Evolutionary conservation across 2,888 invertebrate genomes (phyloP).

Genomic region (Salpingus planirostris): DNA sequence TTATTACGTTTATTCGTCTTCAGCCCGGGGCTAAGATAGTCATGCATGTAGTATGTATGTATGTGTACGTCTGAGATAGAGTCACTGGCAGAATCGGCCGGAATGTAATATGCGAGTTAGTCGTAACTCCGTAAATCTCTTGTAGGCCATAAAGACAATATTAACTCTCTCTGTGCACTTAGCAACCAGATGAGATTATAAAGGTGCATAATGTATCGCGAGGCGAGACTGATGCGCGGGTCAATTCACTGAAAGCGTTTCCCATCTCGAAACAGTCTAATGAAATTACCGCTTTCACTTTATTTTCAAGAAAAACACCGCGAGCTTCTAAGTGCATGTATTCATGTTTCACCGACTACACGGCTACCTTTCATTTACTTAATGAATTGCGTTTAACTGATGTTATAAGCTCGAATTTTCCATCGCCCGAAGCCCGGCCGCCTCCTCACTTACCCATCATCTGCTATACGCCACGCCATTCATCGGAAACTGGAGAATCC

Average conservation of each 20-base stretch:
- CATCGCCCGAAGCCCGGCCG: slow-evolving; percentile 11
- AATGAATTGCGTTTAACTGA: slow-evolving; percentile 27
- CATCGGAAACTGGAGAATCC: slow-evolving; percentile 5
- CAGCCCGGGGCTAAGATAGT: slow-evolving; percentile 17
- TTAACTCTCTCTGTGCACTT: slow-evolving; percentile 31
- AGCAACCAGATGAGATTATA: slow-evolving; percentile 29
- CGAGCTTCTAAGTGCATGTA: slow-evolving; percentile 27
- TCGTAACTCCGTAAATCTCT: slow-evolving; percentile 37
- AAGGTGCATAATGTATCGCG: slow-evolving; percentile 28
- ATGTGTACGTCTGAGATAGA: slow-evolving; percentile 16
- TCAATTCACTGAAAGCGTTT: slow-evolving; percentile 23
- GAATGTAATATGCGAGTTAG: slow-evolving; percentile 39
- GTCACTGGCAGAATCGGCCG: slow-evolving; percentile 24
- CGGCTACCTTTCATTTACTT: slow-evolving; percentile 25
- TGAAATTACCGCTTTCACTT: slow-evolving; percentile 28
- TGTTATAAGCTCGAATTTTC: slow-evolving; percentile 22
- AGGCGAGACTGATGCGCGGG: slow-evolving; percentile 23
- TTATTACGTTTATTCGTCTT: slow-evolving; percentile 17
- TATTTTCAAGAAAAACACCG: slow-evolving; percentile 26
- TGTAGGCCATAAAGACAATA: slow-evolving; percentile 39
- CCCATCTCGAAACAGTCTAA: slow-evolving; percentile 21
- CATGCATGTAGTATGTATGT: no score
- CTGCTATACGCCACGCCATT: slow-evolving; percentile 9
- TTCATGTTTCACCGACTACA: slow-evolving; percentile 26
- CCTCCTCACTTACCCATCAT: no score